Evolutionary conservation across 2,888 invertebrate species (phyloP).

Genomic region (Rhagium mordax): DNA sequence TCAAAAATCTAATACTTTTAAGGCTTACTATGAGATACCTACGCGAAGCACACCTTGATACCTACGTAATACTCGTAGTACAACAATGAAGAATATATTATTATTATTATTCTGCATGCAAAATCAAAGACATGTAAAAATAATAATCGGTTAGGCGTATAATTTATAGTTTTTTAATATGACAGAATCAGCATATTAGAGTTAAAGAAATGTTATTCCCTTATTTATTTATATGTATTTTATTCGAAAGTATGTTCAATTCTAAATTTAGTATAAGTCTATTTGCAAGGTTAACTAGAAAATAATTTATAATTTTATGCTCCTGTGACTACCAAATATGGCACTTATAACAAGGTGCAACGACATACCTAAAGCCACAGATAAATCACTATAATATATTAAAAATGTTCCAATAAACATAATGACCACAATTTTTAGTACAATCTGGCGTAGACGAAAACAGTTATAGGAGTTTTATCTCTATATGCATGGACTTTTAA

Average conservation of each 20-base stretch:
- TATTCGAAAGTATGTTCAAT: neutral
- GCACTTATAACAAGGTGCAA: neutral
- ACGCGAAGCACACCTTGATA: neutral
- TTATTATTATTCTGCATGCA: neutral
- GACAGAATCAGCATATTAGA: neutral
- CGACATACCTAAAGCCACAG: neutral
- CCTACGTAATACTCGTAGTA: neutral
- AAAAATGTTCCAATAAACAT: neutral
- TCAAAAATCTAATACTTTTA: neutral
- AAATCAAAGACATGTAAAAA: neutral
- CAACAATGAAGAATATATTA: constrained; percentile 6
- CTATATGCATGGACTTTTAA: too few relatives aligned
- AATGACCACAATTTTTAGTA: neutral
- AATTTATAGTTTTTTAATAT: neutral
- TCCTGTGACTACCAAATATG: neutral
- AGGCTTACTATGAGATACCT: neutral
- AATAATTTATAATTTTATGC: neutral
- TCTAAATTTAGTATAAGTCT: neutral
- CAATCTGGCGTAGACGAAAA: too few relatives aligned
- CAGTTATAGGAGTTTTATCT: too few relatives aligned
- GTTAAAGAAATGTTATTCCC: neutral
- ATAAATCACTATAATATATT: neutral
- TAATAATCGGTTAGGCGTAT: neutral
- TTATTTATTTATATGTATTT: neutral
- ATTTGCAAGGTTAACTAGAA: constrained; percentile 16